A percentile compares a stretch with the other conserved stretches of the same genome.
These are phyloP conservation scores for Andrena chrysosceles DNA, from an alignment of 2,888 invertebrate species.

Conservation along the genomic window DNA sequence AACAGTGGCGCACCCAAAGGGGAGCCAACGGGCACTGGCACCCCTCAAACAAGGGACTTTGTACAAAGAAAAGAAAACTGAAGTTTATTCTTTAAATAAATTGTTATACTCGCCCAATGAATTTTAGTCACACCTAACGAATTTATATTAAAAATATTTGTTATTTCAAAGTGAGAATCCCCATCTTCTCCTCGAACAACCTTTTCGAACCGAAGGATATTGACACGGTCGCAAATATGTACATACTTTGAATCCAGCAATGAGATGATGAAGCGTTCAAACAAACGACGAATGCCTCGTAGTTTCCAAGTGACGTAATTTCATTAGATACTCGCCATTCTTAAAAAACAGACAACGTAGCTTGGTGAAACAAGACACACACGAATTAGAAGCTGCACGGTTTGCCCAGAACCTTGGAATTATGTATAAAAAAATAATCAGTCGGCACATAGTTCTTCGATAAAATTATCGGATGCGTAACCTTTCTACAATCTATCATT, in stretches of 20 bases:
- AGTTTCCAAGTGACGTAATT: not conserved
- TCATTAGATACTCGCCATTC: not conserved
- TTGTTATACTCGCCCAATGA: no score
- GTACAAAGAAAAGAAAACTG: no score
- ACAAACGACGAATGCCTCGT: not conserved
- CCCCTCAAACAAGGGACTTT: no score
- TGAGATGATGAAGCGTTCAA: not conserved
- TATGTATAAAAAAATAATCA: conserved; percentile 12
- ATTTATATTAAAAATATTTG: no score
- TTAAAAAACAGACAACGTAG: not conserved
- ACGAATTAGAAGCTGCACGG: not conserved
- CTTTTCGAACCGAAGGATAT: no score
- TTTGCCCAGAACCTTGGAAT: conserved; percentile 10
- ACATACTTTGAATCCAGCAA: not conserved
- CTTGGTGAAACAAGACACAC: not conserved
- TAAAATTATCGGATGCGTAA: not conserved
- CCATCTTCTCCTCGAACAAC: no score
- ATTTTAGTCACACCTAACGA: no score
- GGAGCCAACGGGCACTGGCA: no score
- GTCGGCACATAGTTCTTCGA: not conserved
- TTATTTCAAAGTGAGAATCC: no score
- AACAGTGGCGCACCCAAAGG: no score
- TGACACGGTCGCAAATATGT: not conserved
- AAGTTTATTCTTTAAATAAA: no score
- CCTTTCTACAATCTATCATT: not conserved